phyloP scores from a whole-genome alignment of 2,113 vertebrate genomes.

The Gulo gulo region DNA sequence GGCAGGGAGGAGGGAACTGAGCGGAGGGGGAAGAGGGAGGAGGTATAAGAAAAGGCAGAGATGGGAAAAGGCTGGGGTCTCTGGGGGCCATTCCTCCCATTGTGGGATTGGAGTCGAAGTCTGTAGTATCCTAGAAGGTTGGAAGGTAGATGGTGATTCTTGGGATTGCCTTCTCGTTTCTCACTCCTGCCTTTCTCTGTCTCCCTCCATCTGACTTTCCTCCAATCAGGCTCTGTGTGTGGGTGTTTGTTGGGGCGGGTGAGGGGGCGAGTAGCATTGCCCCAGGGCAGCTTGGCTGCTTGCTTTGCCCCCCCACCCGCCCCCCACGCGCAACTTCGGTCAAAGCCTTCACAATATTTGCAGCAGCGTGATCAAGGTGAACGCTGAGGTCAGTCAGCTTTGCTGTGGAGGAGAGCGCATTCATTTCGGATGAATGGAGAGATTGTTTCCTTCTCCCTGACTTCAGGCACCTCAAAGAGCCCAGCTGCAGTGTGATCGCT shows the following conservation, averaged over 20 bases:
- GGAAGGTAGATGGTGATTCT: background rate
- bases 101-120: background rate
- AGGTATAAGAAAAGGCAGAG: background rate
- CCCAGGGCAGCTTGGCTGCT: background rate
- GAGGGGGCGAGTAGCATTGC: background rate
- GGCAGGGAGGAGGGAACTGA: background rate
- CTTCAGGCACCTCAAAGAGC: constrained; percentile 2
- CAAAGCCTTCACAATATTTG: background rate
- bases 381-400: background rate
- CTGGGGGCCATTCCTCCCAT: background rate
- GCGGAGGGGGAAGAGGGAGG: background rate
- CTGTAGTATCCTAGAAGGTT: background rate
- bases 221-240: background rate
- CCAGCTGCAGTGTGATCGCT: background rate
- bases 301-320: background rate
- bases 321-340: too few species aligned
- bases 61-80: background rate
- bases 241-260: background rate
- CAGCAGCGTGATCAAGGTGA: background rate
- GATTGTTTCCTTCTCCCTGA: background rate
- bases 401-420: background rate
- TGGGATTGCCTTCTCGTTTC: background rate
- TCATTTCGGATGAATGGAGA: background rate
- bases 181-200: background rate
- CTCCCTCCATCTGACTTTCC: background rate